Evolutionary conservation across 2,113 vertebrate species (phyloP).

Genomic region (Hippocampus mohnikei): DNA sequence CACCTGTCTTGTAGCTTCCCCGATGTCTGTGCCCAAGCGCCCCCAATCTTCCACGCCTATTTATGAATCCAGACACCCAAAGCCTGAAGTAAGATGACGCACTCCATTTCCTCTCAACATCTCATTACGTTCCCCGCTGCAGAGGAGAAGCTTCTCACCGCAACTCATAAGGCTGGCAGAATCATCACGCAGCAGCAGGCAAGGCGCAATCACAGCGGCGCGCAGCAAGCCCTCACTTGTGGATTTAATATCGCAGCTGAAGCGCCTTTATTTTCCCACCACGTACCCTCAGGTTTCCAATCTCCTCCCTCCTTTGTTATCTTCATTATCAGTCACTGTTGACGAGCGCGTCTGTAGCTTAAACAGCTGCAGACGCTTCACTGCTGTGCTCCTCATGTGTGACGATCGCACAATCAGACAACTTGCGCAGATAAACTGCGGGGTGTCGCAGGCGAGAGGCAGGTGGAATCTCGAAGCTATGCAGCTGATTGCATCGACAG

Average conservation of each 20-base stretch:
- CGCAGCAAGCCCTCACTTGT: constrained; percentile 37
- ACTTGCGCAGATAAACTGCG: constrained; percentile 16
- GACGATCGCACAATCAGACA: constrained; percentile 26
- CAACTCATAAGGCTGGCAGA: constrained; percentile 14
- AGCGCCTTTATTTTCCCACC: constrained; percentile 31
- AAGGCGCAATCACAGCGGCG: constrained; percentile 36
- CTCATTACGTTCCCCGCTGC: constrained; percentile 56
- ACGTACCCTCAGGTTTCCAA: constrained; percentile 17
- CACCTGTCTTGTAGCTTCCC: constrained; percentile 36
- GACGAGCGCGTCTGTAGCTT: constrained; percentile 24
- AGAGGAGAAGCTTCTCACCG: constrained; percentile 35
- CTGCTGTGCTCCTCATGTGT: neutral
- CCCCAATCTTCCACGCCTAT: constrained; percentile 27
- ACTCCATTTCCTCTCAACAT: constrained; percentile 43
- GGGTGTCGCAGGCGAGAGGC: constrained; percentile 10
- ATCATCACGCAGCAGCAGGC: constrained; percentile 40
- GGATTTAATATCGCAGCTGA: constrained; percentile 49
- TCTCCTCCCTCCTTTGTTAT: constrained; percentile 17
- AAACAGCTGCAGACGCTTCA: constrained; percentile 9
- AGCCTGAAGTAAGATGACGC: constrained; percentile 54
- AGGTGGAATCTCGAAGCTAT: constrained; percentile 22
- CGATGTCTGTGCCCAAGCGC: constrained; percentile 4
- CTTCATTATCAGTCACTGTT: constrained; percentile 31
- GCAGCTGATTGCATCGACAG: constrained; percentile 1
- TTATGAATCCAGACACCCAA: constrained; percentile 45